These are phyloP conservation scores for Epirrhoe tristata DNA, from an alignment of 2,888 invertebrate species.

Conservation along the genomic window DNA sequence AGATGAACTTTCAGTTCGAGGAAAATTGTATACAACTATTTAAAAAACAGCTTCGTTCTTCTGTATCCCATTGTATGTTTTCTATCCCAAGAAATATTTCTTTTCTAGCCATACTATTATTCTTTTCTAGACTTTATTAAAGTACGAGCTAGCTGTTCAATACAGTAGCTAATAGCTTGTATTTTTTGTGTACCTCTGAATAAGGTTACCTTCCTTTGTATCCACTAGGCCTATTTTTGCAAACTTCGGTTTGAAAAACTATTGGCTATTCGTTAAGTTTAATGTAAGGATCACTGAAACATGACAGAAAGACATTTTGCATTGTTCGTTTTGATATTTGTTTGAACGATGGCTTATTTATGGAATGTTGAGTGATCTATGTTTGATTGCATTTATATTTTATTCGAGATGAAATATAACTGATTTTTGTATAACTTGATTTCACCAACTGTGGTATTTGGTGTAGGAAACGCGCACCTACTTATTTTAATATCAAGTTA, in stretches of 20 bases:
- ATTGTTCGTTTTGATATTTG: constrained; percentile 32
- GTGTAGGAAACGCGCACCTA: background rate
- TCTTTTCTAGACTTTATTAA: background rate
- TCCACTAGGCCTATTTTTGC: background rate
- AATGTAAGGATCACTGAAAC: constrained; percentile 23
- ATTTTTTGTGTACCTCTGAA: background rate
- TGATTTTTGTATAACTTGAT: background rate
- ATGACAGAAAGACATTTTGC: constrained; percentile 28
- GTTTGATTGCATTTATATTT: constrained; percentile 74
- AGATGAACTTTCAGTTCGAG: background rate
- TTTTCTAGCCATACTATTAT: background rate
- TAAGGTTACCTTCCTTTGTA: background rate
- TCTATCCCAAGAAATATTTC: background rate
- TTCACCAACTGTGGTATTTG: background rate
- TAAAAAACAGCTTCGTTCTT: background rate
- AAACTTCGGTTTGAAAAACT: constrained; percentile 14
- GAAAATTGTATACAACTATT: background rate
- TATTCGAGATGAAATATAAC: constrained; percentile 12
- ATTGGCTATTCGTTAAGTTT: constrained; percentile 32
- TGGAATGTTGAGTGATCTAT: constrained; percentile 62
- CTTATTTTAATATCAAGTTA: no score
- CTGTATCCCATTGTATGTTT: background rate
- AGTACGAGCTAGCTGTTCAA: background rate
- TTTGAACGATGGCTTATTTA: constrained; percentile 53
- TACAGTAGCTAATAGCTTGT: no score